phyloP scores from a whole-genome alignment of 2,113 vertebrate genomes.

The Podarcis cretensis region DNA sequence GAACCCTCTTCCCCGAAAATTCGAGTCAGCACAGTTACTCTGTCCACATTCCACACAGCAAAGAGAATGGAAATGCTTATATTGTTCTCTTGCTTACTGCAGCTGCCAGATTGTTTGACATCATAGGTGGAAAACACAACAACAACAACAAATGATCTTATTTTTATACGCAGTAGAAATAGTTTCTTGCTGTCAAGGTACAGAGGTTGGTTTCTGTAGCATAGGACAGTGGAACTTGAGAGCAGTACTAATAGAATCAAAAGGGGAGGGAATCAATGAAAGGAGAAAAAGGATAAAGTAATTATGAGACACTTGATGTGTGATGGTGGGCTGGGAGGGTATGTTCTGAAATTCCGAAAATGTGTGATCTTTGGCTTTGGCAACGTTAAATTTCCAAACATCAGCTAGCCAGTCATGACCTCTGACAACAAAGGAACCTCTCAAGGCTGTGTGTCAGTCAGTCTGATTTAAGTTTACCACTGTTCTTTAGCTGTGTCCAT shows the following conservation, averaged over 20 bases:
- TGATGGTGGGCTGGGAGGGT: not conserved
- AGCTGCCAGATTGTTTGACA: slow-evolving; percentile 15
- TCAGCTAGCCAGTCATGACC: not conserved
- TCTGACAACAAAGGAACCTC: not conserved
- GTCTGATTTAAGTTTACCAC: not conserved
- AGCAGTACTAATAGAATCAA: slow-evolving; percentile 22
- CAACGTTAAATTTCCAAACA: too few species aligned
- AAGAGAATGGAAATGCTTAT: slow-evolving; percentile 29
- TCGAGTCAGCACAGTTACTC: not conserved
- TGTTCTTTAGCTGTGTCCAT: not conserved
- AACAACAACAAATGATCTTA: slow-evolving; percentile 5
- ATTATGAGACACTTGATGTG: not conserved
- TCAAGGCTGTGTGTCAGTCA: rapidly evolving
- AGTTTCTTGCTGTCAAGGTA: slow-evolving; percentile 36
- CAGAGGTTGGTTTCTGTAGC: slow-evolving; percentile 9
- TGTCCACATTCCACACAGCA: slow-evolving; percentile 2
- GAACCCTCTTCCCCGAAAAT: slow-evolving; percentile 44
- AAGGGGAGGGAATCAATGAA: not conserved
- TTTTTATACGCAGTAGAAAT: slow-evolving; percentile 49
- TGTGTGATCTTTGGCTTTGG: not conserved
- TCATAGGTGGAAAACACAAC: slow-evolving; percentile 2
- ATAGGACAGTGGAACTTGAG: not conserved
- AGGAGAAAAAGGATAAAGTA: not conserved
- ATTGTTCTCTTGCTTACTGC: not conserved
- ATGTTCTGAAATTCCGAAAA: not conserved